These are phyloP conservation scores for Gopherus evgoodei DNA, from an alignment of 2,113 vertebrate genomes.

Conservation along the genomic window DNA sequence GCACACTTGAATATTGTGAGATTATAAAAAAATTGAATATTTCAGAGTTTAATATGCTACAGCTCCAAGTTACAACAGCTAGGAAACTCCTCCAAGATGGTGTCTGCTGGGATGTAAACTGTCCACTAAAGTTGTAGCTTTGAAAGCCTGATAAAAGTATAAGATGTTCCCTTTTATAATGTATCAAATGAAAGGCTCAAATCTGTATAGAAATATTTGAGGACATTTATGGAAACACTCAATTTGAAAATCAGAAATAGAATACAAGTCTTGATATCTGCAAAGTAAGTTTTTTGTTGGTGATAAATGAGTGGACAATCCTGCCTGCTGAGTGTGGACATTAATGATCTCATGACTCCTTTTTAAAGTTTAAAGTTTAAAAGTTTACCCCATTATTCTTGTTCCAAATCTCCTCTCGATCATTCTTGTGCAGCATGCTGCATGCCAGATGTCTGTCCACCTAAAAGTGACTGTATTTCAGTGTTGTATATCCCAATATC, in stretches of 20 bases:
- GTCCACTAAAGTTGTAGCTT: not conserved
- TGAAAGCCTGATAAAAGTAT: not conserved
- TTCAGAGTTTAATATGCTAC: not conserved
- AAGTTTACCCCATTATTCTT: not conserved
- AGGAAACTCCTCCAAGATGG: slow-evolving; percentile 16
- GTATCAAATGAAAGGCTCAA: not conserved
- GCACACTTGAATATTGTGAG: not conserved
- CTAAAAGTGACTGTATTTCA: not conserved
- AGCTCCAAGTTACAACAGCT: not conserved
- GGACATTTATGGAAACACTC: not conserved
- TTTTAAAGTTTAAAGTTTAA: too few species aligned
- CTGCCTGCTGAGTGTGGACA: not conserved
- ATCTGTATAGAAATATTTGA: not conserved
- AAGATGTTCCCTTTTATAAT: not conserved
- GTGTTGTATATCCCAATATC: not conserved
- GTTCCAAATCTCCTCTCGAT: not conserved
- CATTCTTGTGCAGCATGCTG: not conserved
- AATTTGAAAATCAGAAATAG: not conserved
- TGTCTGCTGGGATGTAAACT: not conserved
- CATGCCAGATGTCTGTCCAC: not conserved
- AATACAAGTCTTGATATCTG: not conserved
- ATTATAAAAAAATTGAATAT: not conserved
- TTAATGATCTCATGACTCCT: not conserved
- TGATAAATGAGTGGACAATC: not conserved
- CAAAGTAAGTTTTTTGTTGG: not conserved